A percentile compares a stretch with the other conserved stretches of the same genome.
phyloP scores from a whole-genome alignment of 2,113 vertebrate species.

The Pollimyrus isidori region DNA sequence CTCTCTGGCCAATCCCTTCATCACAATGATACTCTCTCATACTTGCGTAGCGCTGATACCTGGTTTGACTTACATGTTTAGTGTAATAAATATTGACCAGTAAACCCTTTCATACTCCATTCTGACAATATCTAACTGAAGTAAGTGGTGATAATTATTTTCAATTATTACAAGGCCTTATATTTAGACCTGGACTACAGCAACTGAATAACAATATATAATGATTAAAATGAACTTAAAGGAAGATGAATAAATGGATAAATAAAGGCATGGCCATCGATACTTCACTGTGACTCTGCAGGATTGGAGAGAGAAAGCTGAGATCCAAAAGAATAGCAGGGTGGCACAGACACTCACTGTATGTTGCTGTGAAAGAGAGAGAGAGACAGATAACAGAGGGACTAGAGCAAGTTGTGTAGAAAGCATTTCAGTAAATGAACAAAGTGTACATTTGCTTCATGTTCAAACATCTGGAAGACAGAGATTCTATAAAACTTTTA shows the following conservation, averaged over 20 bases:
- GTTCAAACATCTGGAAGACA: conserved; percentile 69
- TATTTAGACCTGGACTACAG: conserved; percentile 4
- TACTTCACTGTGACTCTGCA: background rate
- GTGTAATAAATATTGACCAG: background rate
- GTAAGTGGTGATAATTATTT: conserved; percentile 10
- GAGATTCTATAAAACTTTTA: conserved; percentile 68
- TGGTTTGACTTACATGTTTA: conserved; percentile 4
- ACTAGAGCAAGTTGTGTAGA: conserved; percentile 56
- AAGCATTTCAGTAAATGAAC: conserved; percentile 55
- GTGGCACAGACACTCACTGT: background rate
- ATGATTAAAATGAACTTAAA: conserved; percentile 12
- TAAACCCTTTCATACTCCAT: conserved; percentile 5
- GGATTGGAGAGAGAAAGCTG: conserved; percentile 7
- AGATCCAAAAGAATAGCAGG: background rate
- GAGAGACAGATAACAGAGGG: conserved; percentile 23
- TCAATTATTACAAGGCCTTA: background rate
- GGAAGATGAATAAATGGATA: background rate
- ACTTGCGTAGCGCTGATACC: conserved; percentile 2
- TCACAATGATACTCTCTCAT: conserved; percentile 14
- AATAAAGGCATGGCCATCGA: conserved; percentile 1
- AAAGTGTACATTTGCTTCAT: conserved; percentile 45
- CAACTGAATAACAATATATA: conserved; percentile 16
- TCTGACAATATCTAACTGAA: conserved; percentile 10
- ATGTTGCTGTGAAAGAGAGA: conserved; percentile 7
- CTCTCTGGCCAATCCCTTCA: conserved; percentile 43